These are phyloP conservation scores for Arctia plantaginis DNA, from an alignment of 2,888 invertebrate genomes.

Conservation along the genomic window DNA sequence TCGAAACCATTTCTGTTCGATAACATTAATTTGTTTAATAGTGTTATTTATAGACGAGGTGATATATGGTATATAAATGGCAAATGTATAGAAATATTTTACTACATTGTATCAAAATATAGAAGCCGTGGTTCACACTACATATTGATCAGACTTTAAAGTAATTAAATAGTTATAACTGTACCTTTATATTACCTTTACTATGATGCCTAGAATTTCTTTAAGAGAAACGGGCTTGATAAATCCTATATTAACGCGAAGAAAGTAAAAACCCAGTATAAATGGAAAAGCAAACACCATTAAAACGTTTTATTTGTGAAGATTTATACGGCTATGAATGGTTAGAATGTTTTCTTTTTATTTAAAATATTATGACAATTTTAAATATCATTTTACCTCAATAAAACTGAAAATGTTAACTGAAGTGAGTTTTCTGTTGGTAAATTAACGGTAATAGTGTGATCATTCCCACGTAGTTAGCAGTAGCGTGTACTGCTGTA, in stretches of 20 bases:
- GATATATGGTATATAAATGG: no score
- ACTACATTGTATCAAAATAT: not conserved
- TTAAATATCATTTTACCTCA: not conserved
- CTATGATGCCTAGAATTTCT: no score
- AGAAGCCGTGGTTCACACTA: not conserved
- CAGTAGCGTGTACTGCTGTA: constrained; percentile 6
- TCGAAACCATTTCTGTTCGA: no score
- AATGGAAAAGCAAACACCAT: not conserved
- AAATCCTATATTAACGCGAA: not conserved
- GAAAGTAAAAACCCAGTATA: not conserved
- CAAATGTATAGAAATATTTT: no score
- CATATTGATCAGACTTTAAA: not conserved
- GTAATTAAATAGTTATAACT: not conserved
- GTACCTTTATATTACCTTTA: not conserved
- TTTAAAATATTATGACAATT: no score
- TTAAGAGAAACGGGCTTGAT: not conserved
- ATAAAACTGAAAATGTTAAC: not conserved
- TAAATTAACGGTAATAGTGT: constrained; percentile 3
- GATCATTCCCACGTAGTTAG: not conserved
- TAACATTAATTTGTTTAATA: no score
- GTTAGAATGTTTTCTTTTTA: not conserved
- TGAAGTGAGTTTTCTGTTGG: not conserved
- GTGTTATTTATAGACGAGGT: no score
- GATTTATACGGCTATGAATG: not conserved
- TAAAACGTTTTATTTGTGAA: not conserved